Base-by-base conservation (phyloP, 1,140 invertebrate species). In the Drosophila nikananu region DNA sequence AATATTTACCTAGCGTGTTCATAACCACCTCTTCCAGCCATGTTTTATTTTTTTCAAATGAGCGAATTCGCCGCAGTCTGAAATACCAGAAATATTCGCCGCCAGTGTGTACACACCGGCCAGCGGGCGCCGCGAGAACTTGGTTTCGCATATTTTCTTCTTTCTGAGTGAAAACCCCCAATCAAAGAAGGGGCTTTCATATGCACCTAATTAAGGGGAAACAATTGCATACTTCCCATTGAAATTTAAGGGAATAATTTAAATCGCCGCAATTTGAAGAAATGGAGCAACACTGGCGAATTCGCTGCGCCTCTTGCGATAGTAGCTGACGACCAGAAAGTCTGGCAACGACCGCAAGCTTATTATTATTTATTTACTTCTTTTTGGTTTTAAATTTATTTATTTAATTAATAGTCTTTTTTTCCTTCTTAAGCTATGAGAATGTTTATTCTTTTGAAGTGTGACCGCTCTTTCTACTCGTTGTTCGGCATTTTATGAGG, bases 1-100 rank as follows among this genome's bases (percentile, higher is more conserved):
- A 92, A 92, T 92, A 93, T 93, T 93, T 93, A 93, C 92, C 92
- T 93, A 92, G 92, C 83, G 84, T 93, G 91, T 91, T 92, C 92
- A 91, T 91, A 92, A 91, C 91, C 91, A 91, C 86, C 91, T 93
- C 92, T 93, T 92, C 90, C 92, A 93, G 92, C 92, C 92, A 93
- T 93, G 91, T 93, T 93, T 92, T 92, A 90, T 92, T 92, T 92
- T 92, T 91, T 92, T 89, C 84, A 92, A 92, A 92, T 92, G 91
- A 90, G 86, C 86, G 86, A 90, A 90, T 90, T 90, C 86, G 86
- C 86, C 90, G 84, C 84, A 89, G 80, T 89, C 77, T 81, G 80
- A 60, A 64, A 60, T 64, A 60, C 62, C 57, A 64, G 27, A 13
- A 35, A 10, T 60, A 60, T 62, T 84, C 76, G 77, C 71, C 73